phyloP scores from a whole-genome alignment of 2,797 vertebrate species.

The Acanthis flammea region DNA sequence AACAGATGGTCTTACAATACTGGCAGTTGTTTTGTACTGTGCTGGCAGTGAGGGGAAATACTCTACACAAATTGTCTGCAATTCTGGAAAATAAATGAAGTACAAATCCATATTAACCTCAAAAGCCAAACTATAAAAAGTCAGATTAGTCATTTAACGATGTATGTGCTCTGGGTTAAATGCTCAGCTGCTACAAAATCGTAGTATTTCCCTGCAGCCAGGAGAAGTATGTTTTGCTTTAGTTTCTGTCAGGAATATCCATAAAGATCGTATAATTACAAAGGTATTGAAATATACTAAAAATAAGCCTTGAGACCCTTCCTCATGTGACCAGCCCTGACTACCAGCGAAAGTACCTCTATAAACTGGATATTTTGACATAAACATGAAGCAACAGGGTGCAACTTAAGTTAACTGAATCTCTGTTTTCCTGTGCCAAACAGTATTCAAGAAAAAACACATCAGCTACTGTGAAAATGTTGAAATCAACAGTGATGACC shows the following conservation, averaged over 20 bases:
- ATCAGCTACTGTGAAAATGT: background rate
- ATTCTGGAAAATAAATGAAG: constrained; percentile 54
- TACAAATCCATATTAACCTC: constrained; percentile 53
- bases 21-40: constrained; percentile 22
- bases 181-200: background rate
- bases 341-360: background rate
- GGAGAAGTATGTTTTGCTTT: background rate
- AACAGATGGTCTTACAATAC: constrained; percentile 58
- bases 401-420: background rate
- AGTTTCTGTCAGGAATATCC: background rate
- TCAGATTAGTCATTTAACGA: constrained; percentile 39
- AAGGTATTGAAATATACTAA: background rate
- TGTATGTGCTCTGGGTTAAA: background rate
- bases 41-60: background rate
- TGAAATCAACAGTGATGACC: background rate
- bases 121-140: constrained; percentile 59
- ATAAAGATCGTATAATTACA: background rate
- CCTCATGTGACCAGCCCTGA: background rate
- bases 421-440: background rate
- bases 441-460: background rate
- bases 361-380: background rate
- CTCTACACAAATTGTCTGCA: constrained; percentile 6
- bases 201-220: background rate
- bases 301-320: background rate
- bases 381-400: background rate